Base-by-base conservation (phyloP, 2,888 invertebrate genomes). In the Coenonympha arcania region DNA sequence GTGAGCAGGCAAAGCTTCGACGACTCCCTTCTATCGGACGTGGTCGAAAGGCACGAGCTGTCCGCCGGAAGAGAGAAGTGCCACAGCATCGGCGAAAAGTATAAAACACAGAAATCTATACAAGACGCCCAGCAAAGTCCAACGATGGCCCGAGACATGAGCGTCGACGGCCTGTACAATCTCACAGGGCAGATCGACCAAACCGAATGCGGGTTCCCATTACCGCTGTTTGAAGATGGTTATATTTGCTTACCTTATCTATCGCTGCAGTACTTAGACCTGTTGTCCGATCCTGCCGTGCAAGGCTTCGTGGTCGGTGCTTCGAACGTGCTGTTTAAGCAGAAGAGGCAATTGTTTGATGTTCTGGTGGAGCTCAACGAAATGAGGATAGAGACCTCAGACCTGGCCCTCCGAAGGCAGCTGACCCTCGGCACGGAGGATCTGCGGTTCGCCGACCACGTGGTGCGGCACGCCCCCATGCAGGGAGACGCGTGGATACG, bases 291-390 rank as follows among this genome's bases (percentile, higher is more conserved):
- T 76, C 89, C 93, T 3, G 94, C 94, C 62, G 95, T 98, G 5
- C 87, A 92, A 55, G 94, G 93, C 20, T 94, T 94, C 78, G 88
- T 97, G 36, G 94, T 98, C 51, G 99, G 99, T 30, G 98, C 98
- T n/a, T 98, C 98, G 11, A 99, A 99, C 86, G 93, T 97, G n/a
- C 87, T 99, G 28, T 99, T 99, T 73, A 95, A 96, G 73, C 98
- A 98, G 75, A 97, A 97, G 69, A 90, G 93, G 55, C 94, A 97
- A 66, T 80, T 98, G 42, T 93, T 95, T 55, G 99, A 99, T 79
- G 95, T 96, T 13, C 80, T 98, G 47, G 91, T 99, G 2, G 97
- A 97, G 84, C 89, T 95, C 47, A 95, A 94, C 72, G 93, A 92
- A 60, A 92, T 92, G 59, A 90, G 94, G 69, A 92, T 99, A 69